Evolutionary conservation across 2,797 vertebrate genomes (phyloP), one percentile per base, ranked within the genome.

Genomic region (Myiothlypis chrysogaster): DNA sequence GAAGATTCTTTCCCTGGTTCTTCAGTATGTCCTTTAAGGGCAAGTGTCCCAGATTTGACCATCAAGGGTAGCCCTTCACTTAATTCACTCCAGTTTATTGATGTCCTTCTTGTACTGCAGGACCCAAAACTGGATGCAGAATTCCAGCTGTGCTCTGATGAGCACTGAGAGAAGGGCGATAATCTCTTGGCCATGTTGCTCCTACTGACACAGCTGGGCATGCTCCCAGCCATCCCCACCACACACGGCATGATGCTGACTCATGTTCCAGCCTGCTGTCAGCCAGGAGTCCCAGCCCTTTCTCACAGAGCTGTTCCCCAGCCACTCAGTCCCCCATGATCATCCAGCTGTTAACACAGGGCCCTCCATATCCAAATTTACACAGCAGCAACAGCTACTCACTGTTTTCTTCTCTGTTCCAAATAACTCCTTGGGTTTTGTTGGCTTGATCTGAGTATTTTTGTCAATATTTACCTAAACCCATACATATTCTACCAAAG

Each of bases 251-350:
- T 3, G n/a, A 27, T 32, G 46, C 9, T 64, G 55, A 39, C 66
- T 32, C 23, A 2, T 8, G 27, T 47, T 78, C 49, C 23, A 64
- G 49, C n/a, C 53, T 53, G 30, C 21, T 81, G 43, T 20, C 44
- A 80, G 55, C 41, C 70, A 63, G 9, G 4, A 79, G 44, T n/a
- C 28, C 32, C 20, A 34, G 65, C 20, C n/a, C 27, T 44, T 63
- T 47, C 56, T 56, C 4, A 2, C 10, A 77, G 71, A 88, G 19
- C 47, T 50, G 30, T 23, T 59, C 19, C 55, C 17, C 52, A 73
- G 21, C 13, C 0, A 0, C 41, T 39, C 52, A 80, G 46, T 14
- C 10, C 8, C 23, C 8, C 6, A 5, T 4, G 43, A 17, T 30
- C 43, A 66, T 16, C 12, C 30, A 71, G 78, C 21, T 60, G 37